phyloP scores from a whole-genome alignment of 2,113 vertebrate species.

The Laticauda colubrina region DNA sequence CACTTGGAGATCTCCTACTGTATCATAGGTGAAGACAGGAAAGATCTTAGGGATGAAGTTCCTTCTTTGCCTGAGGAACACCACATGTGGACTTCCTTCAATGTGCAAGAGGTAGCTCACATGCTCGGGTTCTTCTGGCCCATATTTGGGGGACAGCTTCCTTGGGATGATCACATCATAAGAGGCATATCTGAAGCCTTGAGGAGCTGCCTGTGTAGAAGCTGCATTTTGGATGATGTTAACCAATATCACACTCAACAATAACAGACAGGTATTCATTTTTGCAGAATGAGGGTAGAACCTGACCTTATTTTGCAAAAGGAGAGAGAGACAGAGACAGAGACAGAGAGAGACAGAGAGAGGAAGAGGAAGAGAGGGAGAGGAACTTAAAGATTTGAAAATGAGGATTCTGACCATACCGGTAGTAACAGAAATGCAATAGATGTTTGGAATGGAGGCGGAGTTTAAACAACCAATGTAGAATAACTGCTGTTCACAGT shows the following conservation, averaged over 20 bases:
- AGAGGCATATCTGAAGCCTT: too few relatives aligned
- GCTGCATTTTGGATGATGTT: too few relatives aligned
- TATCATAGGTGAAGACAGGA: too few relatives aligned
- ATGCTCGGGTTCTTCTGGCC: neutral
- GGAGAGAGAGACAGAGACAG: too few relatives aligned
- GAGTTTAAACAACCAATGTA: neutral
- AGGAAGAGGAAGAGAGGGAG: neutral
- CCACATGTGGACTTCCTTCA: neutral
- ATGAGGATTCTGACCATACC: neutral
- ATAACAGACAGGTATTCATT: neutral
- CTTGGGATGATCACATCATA: too few relatives aligned
- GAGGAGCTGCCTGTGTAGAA: too few relatives aligned
- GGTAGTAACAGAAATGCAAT: neutral
- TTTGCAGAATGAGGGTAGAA: neutral
- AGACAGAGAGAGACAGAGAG: too few relatives aligned
- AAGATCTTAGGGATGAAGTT: too few relatives aligned
- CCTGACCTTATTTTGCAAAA: neutral
- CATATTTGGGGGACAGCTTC: too few relatives aligned
- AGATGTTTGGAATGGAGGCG: neutral
- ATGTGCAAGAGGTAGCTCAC: constrained; percentile 47
- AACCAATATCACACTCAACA: too few relatives aligned
- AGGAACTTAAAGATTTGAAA: neutral
- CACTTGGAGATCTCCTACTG: too few relatives aligned
- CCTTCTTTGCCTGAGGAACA: too few relatives aligned
- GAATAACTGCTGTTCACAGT: neutral